phyloP scores from a whole-genome alignment of 2,797 vertebrate genomes.

The Eulemur rubriventer region DNA sequence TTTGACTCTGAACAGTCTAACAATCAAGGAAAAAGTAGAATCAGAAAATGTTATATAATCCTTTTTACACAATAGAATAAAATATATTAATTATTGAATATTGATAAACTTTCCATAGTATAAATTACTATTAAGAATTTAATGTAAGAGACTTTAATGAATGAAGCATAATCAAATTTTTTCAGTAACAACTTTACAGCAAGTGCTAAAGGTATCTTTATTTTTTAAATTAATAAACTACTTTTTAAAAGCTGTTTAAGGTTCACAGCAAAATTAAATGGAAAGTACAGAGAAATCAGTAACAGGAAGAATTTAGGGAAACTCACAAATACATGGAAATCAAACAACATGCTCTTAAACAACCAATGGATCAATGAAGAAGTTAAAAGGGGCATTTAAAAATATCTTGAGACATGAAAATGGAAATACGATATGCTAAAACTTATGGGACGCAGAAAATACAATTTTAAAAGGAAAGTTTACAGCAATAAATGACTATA shows the following conservation, averaged over 20 bases:
- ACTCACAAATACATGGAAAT: too few relatives aligned
- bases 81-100: not conserved
- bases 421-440: too few relatives aligned
- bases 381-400: too few relatives aligned
- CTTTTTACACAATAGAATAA: not conserved
- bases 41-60: not conserved
- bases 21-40: not conserved
- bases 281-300: not conserved
- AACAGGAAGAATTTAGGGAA: too few relatives aligned
- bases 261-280: not conserved
- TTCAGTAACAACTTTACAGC: not conserved
- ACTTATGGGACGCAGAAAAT: too few relatives aligned
- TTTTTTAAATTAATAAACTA: not conserved
- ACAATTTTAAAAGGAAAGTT: too few relatives aligned
- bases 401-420: too few relatives aligned
- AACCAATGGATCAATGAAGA: too few relatives aligned
- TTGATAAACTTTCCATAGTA: not conserved
- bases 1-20: not conserved
- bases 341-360: too few relatives aligned
- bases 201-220: not conserved
- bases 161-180: not conserved
- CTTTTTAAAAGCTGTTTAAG: not conserved
- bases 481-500: too few relatives aligned
- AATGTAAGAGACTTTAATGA: not conserved
- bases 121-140: slow-evolving; percentile 2